Evolutionary conservation across 2,888 invertebrate genomes (phyloP).

Genomic region (Drosophila nigricruria): DNA sequence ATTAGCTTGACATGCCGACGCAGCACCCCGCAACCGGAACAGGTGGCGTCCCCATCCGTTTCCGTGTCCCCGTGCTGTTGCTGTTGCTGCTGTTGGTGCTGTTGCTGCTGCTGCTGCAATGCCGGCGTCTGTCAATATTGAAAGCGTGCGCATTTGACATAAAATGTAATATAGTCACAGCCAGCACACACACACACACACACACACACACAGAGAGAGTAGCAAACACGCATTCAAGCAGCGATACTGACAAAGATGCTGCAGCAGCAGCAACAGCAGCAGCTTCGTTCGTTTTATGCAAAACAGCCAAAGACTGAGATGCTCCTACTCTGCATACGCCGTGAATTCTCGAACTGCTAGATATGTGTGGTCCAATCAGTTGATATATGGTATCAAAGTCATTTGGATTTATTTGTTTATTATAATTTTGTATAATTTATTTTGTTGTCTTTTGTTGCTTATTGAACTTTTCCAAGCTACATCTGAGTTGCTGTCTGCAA

Average conservation of each 20-base stretch:
- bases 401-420: conserved; percentile 12
- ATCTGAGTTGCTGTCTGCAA: neutral
- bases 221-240: conserved; percentile 12
- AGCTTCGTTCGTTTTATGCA: conserved; percentile 50
- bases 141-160: conserved; percentile 79
- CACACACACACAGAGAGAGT: conserved; percentile 11
- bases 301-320: conserved; percentile 41
- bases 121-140: conserved; percentile 78
- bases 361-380: neutral
- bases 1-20: conserved; percentile 67
- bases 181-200: conserved; percentile 34
- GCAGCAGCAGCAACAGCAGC: conserved; percentile 30
- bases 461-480: too few relatives aligned
- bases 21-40: conserved; percentile 35
- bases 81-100: conserved; percentile 19
- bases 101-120: conserved; percentile 22
- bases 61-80: conserved; percentile 14
- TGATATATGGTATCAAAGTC: neutral
- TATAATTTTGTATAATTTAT: neutral
- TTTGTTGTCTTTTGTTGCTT: too few relatives aligned
- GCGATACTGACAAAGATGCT: conserved; percentile 39
- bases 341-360: neutral
- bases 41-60: conserved; percentile 58
- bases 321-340: conserved; percentile 7
- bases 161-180: conserved; percentile 79